Percentiles rank a stretch among this genome's conserved stretches.
Evolutionary conservation across 2,797 vertebrate species (phyloP).

Genomic region (Ispidina lecontei): DNA sequence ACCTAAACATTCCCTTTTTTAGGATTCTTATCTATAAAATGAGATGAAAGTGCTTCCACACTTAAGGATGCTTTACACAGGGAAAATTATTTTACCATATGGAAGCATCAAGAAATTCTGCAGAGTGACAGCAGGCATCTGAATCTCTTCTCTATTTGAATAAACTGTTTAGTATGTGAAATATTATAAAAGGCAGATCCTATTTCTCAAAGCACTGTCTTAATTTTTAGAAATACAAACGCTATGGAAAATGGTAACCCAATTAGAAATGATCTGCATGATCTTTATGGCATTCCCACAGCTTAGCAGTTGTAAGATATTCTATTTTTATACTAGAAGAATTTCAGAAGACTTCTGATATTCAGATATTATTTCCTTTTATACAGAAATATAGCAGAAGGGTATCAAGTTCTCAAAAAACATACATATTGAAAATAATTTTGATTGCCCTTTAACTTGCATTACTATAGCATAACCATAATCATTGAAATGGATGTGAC

Average conservation of each 20-base stretch:
- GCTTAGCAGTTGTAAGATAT: not conserved
- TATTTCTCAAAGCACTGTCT: not conserved
- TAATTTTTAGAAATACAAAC: not conserved
- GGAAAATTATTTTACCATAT: not conserved
- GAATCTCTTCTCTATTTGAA: not conserved
- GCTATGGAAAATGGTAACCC: not conserved
- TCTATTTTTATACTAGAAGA: constrained; percentile 22
- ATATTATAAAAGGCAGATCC: too few species aligned
- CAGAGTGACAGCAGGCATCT: not conserved
- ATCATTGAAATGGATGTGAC: not conserved
- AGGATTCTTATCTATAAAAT: not conserved
- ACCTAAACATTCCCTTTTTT: not conserved
- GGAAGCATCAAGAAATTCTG: not conserved
- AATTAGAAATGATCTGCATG: not conserved
- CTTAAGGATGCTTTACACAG: not conserved
- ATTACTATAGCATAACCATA: not conserved
- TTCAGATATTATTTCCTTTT: constrained; percentile 1
- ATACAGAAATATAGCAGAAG: not conserved
- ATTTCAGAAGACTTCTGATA: constrained; percentile 23
- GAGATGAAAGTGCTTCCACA: not conserved
- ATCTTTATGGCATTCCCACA: constrained; percentile 1
- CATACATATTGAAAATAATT: not conserved
- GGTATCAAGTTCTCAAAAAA: not conserved
- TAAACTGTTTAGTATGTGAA: not conserved
- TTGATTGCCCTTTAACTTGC: not conserved